Evolutionary conservation across 1,140 invertebrate genomes (phyloP).

Genomic region (Aphaenogaster rudis): DNA sequence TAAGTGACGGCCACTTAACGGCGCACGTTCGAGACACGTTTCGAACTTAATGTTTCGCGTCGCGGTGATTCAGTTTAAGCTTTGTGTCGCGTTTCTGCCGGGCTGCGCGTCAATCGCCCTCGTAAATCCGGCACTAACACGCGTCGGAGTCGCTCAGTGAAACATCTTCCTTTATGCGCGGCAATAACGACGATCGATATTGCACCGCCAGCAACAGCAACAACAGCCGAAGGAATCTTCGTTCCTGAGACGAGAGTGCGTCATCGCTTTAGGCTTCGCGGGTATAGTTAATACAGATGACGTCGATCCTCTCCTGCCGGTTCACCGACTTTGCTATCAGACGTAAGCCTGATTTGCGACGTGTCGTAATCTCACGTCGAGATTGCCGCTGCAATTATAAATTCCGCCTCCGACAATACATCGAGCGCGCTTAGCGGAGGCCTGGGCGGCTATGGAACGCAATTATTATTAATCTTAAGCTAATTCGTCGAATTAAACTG

Average conservation of each 20-base stretch:
- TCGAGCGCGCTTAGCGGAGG: slow-evolving; percentile 21
- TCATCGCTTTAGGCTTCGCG: slow-evolving; percentile 34
- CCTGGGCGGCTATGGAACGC: neutral
- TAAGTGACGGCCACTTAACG: neutral
- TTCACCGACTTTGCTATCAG: slow-evolving; percentile 17
- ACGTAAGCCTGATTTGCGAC: slow-evolving; percentile 49
- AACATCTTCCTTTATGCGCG: slow-evolving; percentile 62
- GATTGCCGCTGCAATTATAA: slow-evolving; percentile 52
- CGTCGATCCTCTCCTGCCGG: slow-evolving; percentile 33
- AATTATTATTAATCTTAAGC: slow-evolving; percentile 44
- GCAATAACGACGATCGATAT: slow-evolving; percentile 58
- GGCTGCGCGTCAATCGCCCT: slow-evolving; percentile 50
- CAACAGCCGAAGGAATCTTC: slow-evolving; percentile 47
- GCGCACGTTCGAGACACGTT: neutral
- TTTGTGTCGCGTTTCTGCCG: slow-evolving; percentile 49
- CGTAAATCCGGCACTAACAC: slow-evolving; percentile 60
- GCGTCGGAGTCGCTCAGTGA: slow-evolving; percentile 47
- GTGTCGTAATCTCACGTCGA: slow-evolving; percentile 41
- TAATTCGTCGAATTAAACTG: slow-evolving; percentile 15
- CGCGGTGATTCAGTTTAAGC: slow-evolving; percentile 52
- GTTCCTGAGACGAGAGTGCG: slow-evolving; percentile 4
- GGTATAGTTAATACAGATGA: slow-evolving; percentile 43
- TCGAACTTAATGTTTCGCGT: slow-evolving; percentile 46
- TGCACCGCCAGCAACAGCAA: slow-evolving; percentile 24
- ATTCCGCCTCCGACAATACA: slow-evolving; percentile 31